Percentiles rank a stretch among this genome's conserved stretches.
phyloP scores from a whole-genome alignment of 2,797 vertebrate genomes.

The Microcaecilia unicolor region DNA sequence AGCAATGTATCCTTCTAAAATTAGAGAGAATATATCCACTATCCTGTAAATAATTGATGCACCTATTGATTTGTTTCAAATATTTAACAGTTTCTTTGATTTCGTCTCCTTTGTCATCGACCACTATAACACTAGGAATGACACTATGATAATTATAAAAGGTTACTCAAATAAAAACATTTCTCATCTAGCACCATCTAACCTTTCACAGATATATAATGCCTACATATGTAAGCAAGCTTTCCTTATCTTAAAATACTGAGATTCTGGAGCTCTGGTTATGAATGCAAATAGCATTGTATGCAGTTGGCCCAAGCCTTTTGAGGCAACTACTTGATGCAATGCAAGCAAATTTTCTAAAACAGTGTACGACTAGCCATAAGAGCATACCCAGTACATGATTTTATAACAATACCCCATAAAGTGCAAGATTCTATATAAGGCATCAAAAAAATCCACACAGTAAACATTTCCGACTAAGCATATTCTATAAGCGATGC shows the following conservation, averaged over 20 bases:
- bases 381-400: no score
- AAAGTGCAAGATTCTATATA: no score
- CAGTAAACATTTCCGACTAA: no score
- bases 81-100: conserved; percentile 1
- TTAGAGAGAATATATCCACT: conserved; percentile 2
- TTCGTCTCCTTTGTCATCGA: conserved; percentile 14
- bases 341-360: no score
- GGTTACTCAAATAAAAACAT: not conserved
- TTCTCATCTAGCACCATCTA: not conserved
- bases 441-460: no score
- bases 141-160: conserved; percentile 1
- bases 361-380: no score
- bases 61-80: conserved; percentile 8
- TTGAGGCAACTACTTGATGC: no score
- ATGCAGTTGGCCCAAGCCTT: no score
- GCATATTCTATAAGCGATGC: no score
- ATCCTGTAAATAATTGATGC: conserved; percentile 14
- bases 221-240: not conserved
- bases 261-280: no score
- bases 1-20: not conserved
- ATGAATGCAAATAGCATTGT: conserved; percentile 1
- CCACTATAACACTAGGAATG: not conserved
- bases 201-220: not conserved
- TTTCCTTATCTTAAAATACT: not conserved
- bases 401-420: no score